These are phyloP conservation scores for Rhogogaster chlorosoma DNA, from an alignment of 2,888 invertebrate species.

Conservation along the genomic window DNA sequence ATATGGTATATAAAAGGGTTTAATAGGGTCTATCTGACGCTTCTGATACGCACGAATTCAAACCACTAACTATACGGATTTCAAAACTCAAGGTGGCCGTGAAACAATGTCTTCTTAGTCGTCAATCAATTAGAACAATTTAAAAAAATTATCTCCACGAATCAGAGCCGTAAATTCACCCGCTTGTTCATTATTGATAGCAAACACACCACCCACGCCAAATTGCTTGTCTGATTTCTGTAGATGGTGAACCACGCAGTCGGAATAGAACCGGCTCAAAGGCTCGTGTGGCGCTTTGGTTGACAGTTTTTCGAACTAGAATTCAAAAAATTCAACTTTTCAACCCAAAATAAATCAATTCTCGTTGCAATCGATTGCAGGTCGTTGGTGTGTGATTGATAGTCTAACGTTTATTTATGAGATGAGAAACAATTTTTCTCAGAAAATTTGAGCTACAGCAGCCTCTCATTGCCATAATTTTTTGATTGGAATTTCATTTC, in stretches of 20 bases:
- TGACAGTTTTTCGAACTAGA: not conserved
- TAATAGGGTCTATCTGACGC: not conserved
- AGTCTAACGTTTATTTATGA: too few relatives aligned
- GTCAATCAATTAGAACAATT: slow-evolving; percentile 12
- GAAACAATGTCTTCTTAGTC: not conserved
- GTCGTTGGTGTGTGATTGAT: too few relatives aligned
- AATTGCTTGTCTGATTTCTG: not conserved
- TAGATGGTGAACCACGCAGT: not conserved
- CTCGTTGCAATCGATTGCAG: too few relatives aligned
- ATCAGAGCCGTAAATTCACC: slow-evolving; percentile 21
- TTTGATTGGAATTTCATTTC: too few relatives aligned
- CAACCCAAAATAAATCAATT: too few relatives aligned
- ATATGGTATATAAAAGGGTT: not conserved
- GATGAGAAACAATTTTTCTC: too few relatives aligned
- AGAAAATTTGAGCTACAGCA: too few relatives aligned
- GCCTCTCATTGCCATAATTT: too few relatives aligned
- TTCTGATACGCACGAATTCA: not conserved
- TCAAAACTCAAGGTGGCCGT: not conserved
- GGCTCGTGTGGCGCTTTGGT: not conserved
- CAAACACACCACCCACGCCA: slow-evolving; percentile 47
- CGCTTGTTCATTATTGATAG: not conserved
- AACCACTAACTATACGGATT: not conserved
- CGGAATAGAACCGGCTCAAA: not conserved
- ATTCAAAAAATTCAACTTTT: not conserved
- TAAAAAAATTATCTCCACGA: slow-evolving; percentile 35